phyloP scores from a whole-genome alignment of 2,888 invertebrate species.

The Scaptodrosophila latifasciaeformis region DNA sequence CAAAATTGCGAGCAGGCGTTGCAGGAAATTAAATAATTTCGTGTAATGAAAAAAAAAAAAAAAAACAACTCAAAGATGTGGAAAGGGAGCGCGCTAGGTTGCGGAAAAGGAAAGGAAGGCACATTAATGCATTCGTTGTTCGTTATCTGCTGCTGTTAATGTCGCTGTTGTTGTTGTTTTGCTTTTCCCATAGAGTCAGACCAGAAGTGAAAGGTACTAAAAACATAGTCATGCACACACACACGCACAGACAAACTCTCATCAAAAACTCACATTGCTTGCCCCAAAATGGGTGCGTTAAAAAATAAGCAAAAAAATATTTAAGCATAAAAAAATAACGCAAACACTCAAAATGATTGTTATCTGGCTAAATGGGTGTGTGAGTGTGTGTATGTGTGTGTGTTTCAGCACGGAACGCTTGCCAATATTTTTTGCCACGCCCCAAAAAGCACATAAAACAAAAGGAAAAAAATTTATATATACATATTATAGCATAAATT shows the following conservation, averaged over 20 bases:
- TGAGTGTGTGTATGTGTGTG: conserved; percentile 3
- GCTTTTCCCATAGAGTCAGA: too few relatives aligned
- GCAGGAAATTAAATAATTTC: conserved; percentile 67
- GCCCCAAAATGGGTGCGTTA: conserved; percentile 43
- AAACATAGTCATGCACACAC: conserved; percentile 27
- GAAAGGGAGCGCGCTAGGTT: conserved; percentile 9
- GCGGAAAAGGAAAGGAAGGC: background rate
- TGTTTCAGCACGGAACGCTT: conserved; percentile 6
- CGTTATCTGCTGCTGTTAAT: too few relatives aligned
- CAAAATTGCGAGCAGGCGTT: conserved; percentile 61
- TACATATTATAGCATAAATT: conserved; percentile 48
- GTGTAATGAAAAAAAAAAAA: conserved; percentile 46
- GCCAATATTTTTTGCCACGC: conserved; percentile 53
- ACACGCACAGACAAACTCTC: conserved; percentile 8
- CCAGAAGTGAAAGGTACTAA: conserved; percentile 18
- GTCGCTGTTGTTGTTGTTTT: conserved; percentile 13
- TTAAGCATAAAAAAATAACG: background rate
- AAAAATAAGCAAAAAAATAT: conserved; percentile 35
- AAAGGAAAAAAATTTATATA: conserved; percentile 14
- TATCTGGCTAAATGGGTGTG: conserved; percentile 43
- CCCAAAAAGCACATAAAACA: conserved; percentile 51
- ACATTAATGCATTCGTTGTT: conserved; percentile 65
- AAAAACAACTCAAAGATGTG: background rate
- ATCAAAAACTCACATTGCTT: conserved; percentile 3
- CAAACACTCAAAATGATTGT: conserved; percentile 66